Conservation (phyloP, 2,888 invertebrate genomes). For the Azorinus chamasolen region DNA sequence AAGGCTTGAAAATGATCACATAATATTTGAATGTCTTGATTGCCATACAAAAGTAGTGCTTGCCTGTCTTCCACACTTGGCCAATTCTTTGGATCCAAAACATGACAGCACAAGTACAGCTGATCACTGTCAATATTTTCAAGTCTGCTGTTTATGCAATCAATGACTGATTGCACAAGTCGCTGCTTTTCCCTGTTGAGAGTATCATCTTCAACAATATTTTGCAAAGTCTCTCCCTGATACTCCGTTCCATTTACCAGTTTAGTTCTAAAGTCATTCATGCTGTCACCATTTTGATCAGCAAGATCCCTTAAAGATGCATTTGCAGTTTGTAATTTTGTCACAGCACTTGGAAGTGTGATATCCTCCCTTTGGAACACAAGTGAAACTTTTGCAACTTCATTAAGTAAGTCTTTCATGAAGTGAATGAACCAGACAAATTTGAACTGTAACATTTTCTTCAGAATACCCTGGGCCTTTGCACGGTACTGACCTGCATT, state of each 20-base stretch:
- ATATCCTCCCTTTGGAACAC: constrained; percentile 37
- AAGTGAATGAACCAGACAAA: constrained; percentile 34
- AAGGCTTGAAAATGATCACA: constrained; percentile 3
- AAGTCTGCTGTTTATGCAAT: too few relatives aligned
- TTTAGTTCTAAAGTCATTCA: too few relatives aligned
- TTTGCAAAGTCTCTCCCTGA: too few relatives aligned
- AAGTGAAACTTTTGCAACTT: constrained; percentile 21
- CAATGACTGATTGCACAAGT: too few relatives aligned
- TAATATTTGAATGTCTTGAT: constrained; percentile 25
- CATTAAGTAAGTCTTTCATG: constrained; percentile 30
- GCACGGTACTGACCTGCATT: constrained; percentile 30
- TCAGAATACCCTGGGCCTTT: constrained; percentile 47
- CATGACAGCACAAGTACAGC: too few relatives aligned
- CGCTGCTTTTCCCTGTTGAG: too few relatives aligned
- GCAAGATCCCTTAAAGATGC: too few relatives aligned
- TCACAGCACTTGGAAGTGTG: constrained; percentile 29
- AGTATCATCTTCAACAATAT: too few relatives aligned
- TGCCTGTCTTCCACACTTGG: too few relatives aligned
- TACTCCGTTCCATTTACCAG: too few relatives aligned
- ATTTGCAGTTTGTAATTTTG: constrained; percentile 14
- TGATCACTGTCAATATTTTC: too few relatives aligned
- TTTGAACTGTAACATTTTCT: constrained; percentile 26
- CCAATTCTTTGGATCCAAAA: background rate
- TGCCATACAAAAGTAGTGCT: constrained; percentile 45
- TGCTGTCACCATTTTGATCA: too few relatives aligned